A percentile compares a stretch with the other conserved stretches of the same genome.
Evolutionary conservation across 2,113 vertebrate genomes (phyloP).

Genomic region (Atractosteus spatula): DNA sequence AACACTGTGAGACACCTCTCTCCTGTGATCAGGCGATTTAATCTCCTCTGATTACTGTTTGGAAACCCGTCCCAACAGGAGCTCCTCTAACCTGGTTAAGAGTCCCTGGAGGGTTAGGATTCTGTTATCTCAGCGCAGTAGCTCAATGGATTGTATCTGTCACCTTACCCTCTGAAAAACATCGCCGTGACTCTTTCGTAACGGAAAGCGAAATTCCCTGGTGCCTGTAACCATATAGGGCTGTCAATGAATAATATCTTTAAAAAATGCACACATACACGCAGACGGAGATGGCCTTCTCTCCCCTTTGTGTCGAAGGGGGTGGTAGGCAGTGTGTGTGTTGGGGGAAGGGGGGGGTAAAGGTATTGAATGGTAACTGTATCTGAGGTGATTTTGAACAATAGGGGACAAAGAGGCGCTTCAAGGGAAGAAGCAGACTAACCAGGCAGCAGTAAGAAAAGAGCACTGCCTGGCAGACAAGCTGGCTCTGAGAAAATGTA

Average conservation of each 20-base stretch:
- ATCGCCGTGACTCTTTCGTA: conserved; percentile 36
- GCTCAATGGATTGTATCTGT: conserved; percentile 35
- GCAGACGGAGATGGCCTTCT: conserved; percentile 38
- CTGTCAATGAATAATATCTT: conserved; percentile 33
- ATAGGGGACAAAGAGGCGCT: conserved; percentile 5
- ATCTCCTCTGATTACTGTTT: conserved; percentile 2
- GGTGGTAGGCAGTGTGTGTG: conserved; percentile 17
- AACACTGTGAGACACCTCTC: not conserved
- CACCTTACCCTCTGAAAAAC: conserved; percentile 33
- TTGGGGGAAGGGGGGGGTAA: conserved; percentile 37
- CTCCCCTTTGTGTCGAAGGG: conserved; percentile 1
- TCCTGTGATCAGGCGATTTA: conserved; percentile 1
- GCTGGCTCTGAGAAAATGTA: conserved; percentile 34
- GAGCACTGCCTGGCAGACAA: not conserved
- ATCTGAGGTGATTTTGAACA: conserved; percentile 39
- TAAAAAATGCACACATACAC: conserved; percentile 32
- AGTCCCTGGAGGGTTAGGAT: conserved; percentile 34
- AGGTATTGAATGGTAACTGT: conserved; percentile 38
- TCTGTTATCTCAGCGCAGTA: conserved; percentile 30
- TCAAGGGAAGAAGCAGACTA: conserved; percentile 8
- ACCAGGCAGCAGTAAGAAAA: conserved; percentile 23
- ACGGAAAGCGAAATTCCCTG: conserved; percentile 27
- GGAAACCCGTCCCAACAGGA: not conserved
- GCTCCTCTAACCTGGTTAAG: conserved; percentile 27
- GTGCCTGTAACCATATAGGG: conserved; percentile 40